phyloP scores from a whole-genome alignment of 2,888 invertebrate genomes.

The Leucozona laternaria region DNA sequence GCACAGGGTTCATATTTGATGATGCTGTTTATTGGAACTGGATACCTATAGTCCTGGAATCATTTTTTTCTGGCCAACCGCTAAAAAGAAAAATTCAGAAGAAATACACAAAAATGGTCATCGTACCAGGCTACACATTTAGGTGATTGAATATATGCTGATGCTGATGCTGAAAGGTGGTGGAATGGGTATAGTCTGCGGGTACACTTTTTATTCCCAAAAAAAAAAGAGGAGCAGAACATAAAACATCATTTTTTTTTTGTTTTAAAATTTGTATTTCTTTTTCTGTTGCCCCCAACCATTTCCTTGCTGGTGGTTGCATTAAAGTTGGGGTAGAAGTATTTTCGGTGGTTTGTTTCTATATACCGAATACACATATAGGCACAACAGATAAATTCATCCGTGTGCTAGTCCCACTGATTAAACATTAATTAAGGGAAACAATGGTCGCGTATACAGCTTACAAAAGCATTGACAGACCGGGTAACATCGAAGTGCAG shows the following conservation, averaged over 20 bases:
- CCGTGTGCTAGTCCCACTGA: constrained; percentile 80
- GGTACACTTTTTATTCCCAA: constrained; percentile 33
- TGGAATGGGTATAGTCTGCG: constrained; percentile 6
- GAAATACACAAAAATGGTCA: constrained; percentile 58
- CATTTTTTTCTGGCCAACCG: constrained; percentile 55
- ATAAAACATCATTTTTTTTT: constrained; percentile 1
- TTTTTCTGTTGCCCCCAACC: constrained; percentile 50
- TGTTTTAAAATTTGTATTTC: constrained; percentile 30
- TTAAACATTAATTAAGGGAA: constrained; percentile 84
- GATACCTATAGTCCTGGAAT: constrained; percentile 6
- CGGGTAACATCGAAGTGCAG: constrained; percentile 63
- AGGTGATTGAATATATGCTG: constrained; percentile 67
- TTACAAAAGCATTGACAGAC: constrained; percentile 77
- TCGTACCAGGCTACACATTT: constrained; percentile 33
- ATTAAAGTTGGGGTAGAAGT: background rate
- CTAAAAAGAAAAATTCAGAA: constrained; percentile 64
- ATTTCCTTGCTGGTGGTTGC: constrained; percentile 36
- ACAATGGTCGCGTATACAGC: constrained; percentile 77
- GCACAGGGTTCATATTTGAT: constrained; percentile 52
- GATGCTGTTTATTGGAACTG: constrained; percentile 9
- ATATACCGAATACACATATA: constrained; percentile 4
- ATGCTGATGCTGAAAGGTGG: background rate
- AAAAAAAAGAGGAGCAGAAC: constrained; percentile 38
- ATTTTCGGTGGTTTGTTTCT: constrained; percentile 51
- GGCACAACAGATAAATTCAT: constrained; percentile 4